Conservation (phyloP, 2,113 vertebrate species). For the Heterotis niloticus region DNA sequence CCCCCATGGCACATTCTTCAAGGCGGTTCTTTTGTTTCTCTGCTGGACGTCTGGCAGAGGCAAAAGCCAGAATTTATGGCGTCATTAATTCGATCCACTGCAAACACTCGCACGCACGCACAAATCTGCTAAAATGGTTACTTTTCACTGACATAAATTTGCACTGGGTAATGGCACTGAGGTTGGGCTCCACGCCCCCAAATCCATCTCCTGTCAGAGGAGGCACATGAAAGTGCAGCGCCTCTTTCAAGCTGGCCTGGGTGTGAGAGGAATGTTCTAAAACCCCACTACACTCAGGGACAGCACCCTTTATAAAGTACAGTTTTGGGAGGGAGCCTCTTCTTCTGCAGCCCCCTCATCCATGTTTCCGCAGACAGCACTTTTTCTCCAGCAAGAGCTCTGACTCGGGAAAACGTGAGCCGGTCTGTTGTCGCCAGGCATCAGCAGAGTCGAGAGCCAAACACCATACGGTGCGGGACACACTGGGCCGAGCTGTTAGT, state of each 20-base stretch:
- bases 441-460: no score
- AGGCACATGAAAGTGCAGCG: not conserved
- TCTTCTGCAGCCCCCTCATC: not conserved
- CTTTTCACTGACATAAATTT: not conserved
- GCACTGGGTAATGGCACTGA: conserved; percentile 9
- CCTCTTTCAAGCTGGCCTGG: not conserved
- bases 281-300: not conserved
- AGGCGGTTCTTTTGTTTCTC: not conserved
- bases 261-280: not conserved
- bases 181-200: conserved; percentile 36
- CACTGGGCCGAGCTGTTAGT: no score
- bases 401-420: no score
- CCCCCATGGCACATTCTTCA: no score
- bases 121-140: not conserved
- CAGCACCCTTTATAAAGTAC: not conserved
- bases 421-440: no score
- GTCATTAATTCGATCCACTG: not conserved
- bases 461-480: no score
- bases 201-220: not conserved
- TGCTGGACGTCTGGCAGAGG: conserved; percentile 40
- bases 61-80: conserved; percentile 40
- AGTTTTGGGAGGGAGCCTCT: not conserved
- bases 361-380: no score
- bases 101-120: not conserved
- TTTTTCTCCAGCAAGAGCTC: no score